Evolutionary conservation across 2,797 vertebrate genomes (phyloP), one percentile per base, ranked within the genome.

Genomic region (Poliocrania exsul): DNA sequence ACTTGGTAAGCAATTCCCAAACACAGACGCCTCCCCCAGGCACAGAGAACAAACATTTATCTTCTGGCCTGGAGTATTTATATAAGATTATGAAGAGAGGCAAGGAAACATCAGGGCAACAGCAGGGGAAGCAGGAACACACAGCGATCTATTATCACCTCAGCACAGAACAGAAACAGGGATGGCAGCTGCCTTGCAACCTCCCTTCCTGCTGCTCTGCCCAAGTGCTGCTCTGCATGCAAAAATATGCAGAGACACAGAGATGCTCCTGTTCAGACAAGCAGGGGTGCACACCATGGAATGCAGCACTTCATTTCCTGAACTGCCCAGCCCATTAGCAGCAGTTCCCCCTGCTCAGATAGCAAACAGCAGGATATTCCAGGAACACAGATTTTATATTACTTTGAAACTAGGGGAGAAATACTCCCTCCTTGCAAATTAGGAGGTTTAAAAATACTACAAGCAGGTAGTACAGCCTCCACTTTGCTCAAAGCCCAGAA

Each of bases 221-320:
- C 0, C 11, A 16, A 81, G 31, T 4, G 8, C 62, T 74, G 82
- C 11, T 91, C 66, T 75, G 79, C 24, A 92, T 72, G 89, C 66
- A 94, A 83, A 94, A 88, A 65, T n/a, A 91, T 28, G 84, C 95
- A 90, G 54, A 86, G 62, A 51, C 8, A 33, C 18, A 20, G 72
- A 70, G 89, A 75, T 47, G 47, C 49, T 88, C 47, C 88, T 46
- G 10, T 42, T 92, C 84, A 83, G 44, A 16, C 50, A 74, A 40
- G 81, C 2, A 94, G 69, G 37, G 87, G 74, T 7, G 50, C 33
- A 77, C 49, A 33, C 31, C 72, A 88, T 61, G 60, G 69, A 81
- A 65, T 3, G 37, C 69, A 79, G 79, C 50, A 40, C 51, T 86
- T 85, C 69, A 50, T 50, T 81, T 81, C 86, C 69, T 79, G 37